Evolutionary conservation across 2,797 vertebrate species (phyloP).

Genomic region (Astyanax mexicanus): DNA sequence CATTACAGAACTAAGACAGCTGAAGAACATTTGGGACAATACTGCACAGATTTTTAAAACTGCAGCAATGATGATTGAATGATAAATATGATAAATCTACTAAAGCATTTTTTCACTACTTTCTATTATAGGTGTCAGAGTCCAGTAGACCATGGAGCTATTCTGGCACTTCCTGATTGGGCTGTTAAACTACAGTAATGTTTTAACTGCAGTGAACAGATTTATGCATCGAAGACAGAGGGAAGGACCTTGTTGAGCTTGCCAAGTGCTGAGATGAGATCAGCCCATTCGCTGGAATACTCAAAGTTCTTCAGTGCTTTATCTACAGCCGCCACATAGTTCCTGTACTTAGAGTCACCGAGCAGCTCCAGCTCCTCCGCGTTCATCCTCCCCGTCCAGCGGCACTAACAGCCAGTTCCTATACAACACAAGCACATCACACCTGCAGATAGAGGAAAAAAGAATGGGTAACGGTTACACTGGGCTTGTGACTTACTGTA

Average conservation of each 20-base stretch:
- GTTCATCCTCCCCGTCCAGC: conserved; percentile 93
- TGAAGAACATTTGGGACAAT: background rate
- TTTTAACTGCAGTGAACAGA: background rate
- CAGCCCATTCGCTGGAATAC: conserved; percentile 99
- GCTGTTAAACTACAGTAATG: too few relatives aligned
- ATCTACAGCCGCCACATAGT: conserved; percentile 98
- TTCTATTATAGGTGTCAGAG: too few relatives aligned
- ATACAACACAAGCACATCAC: conserved; percentile 85
- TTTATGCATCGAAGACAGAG: background rate
- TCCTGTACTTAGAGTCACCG: conserved; percentile 98
- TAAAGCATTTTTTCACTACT: too few relatives aligned
- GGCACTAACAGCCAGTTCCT: conserved; percentile 80
- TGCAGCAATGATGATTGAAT: too few relatives aligned
- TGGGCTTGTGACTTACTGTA: too few relatives aligned
- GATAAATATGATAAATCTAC: too few relatives aligned
- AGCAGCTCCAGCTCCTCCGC: conserved; percentile 97
- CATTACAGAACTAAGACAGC: background rate
- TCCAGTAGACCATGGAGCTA: background rate
- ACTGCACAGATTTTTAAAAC: too few relatives aligned
- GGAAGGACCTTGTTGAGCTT: conserved; percentile 95
- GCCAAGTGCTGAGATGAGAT: conserved; percentile 97
- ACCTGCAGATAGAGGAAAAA: conserved; percentile 57
- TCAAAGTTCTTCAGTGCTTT: conserved; percentile 99
- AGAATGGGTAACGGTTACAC: too few relatives aligned
- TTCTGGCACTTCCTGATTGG: too few relatives aligned